These are phyloP conservation scores for Microcebus lehilahytsara DNA, from an alignment of 2,113 vertebrate species.

Conservation along the genomic window DNA sequence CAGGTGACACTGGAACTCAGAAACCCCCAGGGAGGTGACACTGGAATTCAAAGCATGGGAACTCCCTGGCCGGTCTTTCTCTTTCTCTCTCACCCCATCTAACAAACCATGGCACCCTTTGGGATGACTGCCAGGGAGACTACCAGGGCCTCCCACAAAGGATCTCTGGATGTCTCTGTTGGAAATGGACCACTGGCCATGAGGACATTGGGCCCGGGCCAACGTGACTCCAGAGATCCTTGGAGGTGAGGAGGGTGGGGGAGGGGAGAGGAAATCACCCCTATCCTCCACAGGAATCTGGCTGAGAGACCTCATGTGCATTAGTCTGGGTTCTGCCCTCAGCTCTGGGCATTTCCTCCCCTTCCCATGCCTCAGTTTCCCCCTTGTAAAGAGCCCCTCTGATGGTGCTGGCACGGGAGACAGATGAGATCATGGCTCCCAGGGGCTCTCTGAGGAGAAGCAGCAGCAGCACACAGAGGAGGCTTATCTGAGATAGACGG, in stretches of 20 bases:
- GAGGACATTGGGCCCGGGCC: background rate
- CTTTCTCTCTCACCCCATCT: background rate
- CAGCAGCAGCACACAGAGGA: constrained; percentile 10
- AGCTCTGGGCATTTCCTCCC: background rate
- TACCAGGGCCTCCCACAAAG: background rate
- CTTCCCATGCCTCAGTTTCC: constrained; percentile 44
- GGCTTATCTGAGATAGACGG: background rate
- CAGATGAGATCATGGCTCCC: background rate
- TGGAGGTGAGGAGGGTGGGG: background rate
- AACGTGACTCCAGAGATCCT: background rate
- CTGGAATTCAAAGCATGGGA: background rate
- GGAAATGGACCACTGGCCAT: background rate
- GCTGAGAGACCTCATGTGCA: background rate
- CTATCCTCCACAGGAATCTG: background rate
- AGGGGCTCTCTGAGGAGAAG: background rate
- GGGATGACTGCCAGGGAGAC: background rate
- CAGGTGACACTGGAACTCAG: background rate
- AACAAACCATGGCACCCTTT: background rate
- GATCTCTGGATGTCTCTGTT: background rate
- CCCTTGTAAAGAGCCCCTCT: background rate
- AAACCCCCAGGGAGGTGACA: background rate
- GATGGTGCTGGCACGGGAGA: background rate
- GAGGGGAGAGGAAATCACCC: background rate
- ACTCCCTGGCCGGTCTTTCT: background rate
- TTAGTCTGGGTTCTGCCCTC: background rate